These are phyloP conservation scores for Crotophaga sulcirostris DNA, from an alignment of 2,113 vertebrate species.

Conservation along the genomic window DNA sequence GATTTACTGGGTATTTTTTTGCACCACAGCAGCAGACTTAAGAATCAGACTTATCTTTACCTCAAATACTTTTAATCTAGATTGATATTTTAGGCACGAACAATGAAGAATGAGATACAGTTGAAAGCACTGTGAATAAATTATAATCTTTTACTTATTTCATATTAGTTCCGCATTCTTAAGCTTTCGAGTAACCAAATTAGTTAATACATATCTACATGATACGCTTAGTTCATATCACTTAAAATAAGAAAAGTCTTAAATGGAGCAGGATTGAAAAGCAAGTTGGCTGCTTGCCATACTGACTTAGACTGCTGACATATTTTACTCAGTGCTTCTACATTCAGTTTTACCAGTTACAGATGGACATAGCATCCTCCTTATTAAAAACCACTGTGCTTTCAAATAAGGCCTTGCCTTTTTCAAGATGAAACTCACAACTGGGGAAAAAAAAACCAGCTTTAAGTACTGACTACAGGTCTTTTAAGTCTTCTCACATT, in stretches of 20 bases:
- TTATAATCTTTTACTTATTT: neutral
- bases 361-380: neutral
- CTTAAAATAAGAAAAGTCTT: neutral
- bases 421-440: neutral
- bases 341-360: neutral
- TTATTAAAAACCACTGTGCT: neutral
- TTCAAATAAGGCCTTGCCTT: neutral
- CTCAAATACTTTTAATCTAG: neutral
- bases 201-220: neutral
- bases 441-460: neutral
- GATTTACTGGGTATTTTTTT: neutral
- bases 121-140: neutral
- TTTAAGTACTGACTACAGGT: neutral
- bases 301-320: neutral
- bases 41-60: neutral
- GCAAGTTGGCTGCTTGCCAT: neutral
- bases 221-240: neutral
- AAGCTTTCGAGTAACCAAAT: neutral
- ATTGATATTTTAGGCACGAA: neutral
- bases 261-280: neutral
- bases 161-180: constrained; percentile 6
- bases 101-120: neutral
- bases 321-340: neutral
- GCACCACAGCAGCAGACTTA: neutral
- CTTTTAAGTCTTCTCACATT: neutral